phyloP scores from a whole-genome alignment of 2,888 invertebrate species.

The Plebejus melissa region DNA sequence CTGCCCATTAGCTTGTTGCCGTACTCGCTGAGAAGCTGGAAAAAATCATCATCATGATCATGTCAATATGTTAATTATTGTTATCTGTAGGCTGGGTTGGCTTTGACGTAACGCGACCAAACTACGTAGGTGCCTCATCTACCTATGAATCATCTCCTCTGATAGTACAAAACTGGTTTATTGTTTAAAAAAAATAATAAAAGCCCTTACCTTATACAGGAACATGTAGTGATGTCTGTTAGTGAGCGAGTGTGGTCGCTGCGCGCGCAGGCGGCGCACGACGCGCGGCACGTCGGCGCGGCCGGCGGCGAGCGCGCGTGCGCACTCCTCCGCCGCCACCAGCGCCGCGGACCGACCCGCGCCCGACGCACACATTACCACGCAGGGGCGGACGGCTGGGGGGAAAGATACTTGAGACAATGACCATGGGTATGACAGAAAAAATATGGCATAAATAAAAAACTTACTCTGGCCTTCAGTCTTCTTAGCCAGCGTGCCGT shows the following conservation, averaged over 20 bases:
- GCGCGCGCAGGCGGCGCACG: constrained; percentile 90
- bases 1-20: constrained; percentile 89
- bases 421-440: not conserved
- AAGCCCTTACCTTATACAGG: constrained; percentile 87
- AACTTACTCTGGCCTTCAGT: constrained; percentile 61
- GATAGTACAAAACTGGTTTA: not conserved
- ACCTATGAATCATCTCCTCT: no score
- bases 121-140: no score
- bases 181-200: not conserved
- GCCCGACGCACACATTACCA: constrained; percentile 92
- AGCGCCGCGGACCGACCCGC: constrained; percentile 94
- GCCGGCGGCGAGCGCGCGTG: constrained; percentile 89
- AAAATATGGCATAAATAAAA: not conserved
- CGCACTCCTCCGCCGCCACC: constrained; percentile 91
- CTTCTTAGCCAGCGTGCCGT: constrained; percentile 66
- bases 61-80: no score
- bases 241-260: constrained; percentile 93
- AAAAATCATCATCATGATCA: no score
- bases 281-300: constrained; percentile 92
- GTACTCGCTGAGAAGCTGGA: constrained; percentile 88
- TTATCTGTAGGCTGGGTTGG: no score
- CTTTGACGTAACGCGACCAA: no score
- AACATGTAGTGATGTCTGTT: constrained; percentile 95
- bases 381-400: constrained; percentile 83
- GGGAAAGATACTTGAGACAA: constrained; percentile 35